phyloP scores from a whole-genome alignment of 2,888 invertebrate genomes.

The Eilema depressum region DNA sequence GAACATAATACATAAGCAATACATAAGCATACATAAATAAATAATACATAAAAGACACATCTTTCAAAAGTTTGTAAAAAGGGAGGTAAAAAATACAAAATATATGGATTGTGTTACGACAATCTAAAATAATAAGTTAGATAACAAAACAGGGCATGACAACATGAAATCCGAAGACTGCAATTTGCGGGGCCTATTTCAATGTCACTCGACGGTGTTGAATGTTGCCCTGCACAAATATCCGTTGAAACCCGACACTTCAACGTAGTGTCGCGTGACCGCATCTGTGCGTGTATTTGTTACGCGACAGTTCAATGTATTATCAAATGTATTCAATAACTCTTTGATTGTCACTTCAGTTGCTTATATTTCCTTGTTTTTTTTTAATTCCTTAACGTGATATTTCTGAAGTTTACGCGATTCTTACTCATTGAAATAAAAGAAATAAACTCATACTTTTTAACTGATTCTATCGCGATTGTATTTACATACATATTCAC shows the following conservation, averaged over 20 bases:
- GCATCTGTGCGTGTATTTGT: constrained; percentile 51
- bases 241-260: constrained; percentile 51
- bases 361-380: background rate
- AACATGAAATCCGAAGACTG: constrained; percentile 10
- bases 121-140: background rate
- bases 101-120: background rate
- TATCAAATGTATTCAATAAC: constrained; percentile 2
- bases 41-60: too few species aligned
- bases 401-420: too few species aligned
- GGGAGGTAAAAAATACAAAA: too few species aligned
- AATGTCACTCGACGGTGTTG: constrained; percentile 47
- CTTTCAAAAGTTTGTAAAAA: background rate
- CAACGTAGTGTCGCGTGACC: constrained; percentile 52
- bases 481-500: too few species aligned
- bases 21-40: too few species aligned
- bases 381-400: too few species aligned
- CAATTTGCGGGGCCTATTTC: constrained; percentile 36
- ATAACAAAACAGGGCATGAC: background rate
- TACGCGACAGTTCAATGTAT: constrained; percentile 23
- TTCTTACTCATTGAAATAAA: too few species aligned
- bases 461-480: too few species aligned
- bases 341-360: background rate
- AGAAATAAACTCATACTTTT: too few species aligned
- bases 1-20: too few species aligned
- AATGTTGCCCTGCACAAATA: constrained; percentile 54